phyloP scores from a whole-genome alignment of 1,140 invertebrate genomes.

The Hypothenemus hampei region DNA sequence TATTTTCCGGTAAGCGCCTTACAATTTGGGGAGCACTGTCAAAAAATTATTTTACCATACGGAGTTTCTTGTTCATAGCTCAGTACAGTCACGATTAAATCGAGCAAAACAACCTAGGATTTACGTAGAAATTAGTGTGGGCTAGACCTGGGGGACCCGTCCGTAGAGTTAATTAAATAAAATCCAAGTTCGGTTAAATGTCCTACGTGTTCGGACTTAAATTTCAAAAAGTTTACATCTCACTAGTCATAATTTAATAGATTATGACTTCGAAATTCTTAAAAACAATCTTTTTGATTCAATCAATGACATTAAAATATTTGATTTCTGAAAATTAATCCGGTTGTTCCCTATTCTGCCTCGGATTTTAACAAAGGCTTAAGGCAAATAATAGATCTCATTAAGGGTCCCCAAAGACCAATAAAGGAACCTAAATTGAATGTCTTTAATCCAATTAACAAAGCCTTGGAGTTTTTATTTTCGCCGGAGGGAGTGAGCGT shows the following conservation, averaged over 20 bases:
- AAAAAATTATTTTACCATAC: neutral
- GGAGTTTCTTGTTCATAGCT: neutral
- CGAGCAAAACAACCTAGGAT: conserved; percentile 1
- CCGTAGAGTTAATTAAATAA: conserved; percentile 3
- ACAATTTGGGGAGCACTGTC: neutral
- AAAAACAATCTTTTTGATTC: no score
- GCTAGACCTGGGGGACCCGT: neutral
- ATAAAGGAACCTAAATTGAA: conserved; percentile 14
- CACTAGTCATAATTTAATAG: neutral
- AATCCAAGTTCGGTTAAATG: neutral
- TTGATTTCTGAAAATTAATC: no score
- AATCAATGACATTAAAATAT: no score
- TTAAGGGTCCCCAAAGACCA: conserved; percentile 9
- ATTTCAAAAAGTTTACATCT: neutral
- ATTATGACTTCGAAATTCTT: no score
- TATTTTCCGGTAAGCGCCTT: neutral
- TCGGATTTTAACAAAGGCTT: neutral
- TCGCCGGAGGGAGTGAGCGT: neutral
- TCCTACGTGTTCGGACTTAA: neutral
- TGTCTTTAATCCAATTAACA: conserved; percentile 17
- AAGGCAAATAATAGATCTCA: conserved; percentile 18
- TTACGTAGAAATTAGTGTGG: conserved; percentile 1
- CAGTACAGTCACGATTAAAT: neutral
- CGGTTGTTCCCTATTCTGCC: no score
- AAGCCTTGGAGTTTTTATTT: conserved; percentile 5